Evolutionary conservation across 2,113 vertebrate species (phyloP).

Genomic region (Burhinus oedicnemus): DNA sequence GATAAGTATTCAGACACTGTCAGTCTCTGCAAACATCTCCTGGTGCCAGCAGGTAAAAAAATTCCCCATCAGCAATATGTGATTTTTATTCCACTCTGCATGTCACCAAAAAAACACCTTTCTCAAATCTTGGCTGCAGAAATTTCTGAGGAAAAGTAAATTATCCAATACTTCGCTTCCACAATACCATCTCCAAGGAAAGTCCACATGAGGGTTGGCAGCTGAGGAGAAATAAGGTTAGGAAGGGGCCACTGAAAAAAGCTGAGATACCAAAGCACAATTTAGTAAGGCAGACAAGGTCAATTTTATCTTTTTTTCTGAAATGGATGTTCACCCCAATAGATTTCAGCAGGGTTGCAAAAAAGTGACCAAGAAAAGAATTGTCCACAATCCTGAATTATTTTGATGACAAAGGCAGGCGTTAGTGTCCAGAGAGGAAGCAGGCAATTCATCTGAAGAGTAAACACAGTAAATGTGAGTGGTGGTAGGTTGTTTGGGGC

Average conservation of each 20-base stretch:
- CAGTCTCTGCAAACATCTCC: conserved; percentile 76
- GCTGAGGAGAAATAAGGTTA: background rate
- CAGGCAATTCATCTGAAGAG: background rate
- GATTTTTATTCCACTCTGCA: conserved; percentile 46
- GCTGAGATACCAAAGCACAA: background rate
- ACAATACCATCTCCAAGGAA: background rate
- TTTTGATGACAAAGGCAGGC: background rate
- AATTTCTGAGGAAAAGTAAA: background rate
- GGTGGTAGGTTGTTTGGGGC: background rate
- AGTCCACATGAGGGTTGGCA: background rate
- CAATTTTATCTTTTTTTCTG: background rate
- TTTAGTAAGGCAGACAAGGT: background rate
- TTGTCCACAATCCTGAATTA: background rate
- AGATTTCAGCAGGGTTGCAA: background rate
- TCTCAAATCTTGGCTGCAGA: conserved; percentile 5
- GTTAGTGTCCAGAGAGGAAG: background rate
- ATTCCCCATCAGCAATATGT: conserved; percentile 50
- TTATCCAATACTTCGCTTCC: background rate
- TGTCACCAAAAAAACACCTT: background rate
- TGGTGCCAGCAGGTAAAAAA: conserved; percentile 67
- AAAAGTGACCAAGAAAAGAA: background rate
- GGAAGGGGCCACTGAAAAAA: background rate
- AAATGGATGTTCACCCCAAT: background rate
- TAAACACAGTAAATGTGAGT: background rate
- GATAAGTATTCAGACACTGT: conserved; percentile 75